Evolutionary conservation across 2,113 vertebrate genomes (phyloP), one percentile per base, ranked within the genome.

Genomic region (Nerophis ophidion): DNA sequence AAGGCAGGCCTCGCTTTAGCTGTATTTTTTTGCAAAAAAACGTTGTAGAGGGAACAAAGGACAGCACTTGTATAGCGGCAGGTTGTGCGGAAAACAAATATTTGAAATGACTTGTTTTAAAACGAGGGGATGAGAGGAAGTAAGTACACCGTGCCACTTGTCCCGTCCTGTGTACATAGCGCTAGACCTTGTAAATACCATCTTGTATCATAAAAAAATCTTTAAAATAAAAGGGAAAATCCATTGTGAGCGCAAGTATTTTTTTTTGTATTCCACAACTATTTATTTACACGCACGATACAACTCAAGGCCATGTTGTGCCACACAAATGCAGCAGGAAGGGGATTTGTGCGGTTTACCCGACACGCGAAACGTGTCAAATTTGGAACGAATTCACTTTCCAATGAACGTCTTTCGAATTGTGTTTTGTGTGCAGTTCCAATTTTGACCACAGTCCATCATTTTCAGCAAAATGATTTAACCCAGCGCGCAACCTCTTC

Each of bases 151-250:
- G 86, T 90, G 86, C 86, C 87, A 90, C 87, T 88, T 90, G 87
- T 89, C 87, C 87, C 73, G 87, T 88, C 88, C 88, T 90, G 78
- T 91, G 89, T 90, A 91, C 88, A 91, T 90, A 87, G 82, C 80
- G 84, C 74, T 86, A 85, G 83, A 89, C 76, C 75, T 57, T 91
- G 89, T 91, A 90, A 87, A 91, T 91, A 91, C 78, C 87, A 87
- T 89, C 86, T 89, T 91, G 88, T 91, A 90, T 89, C 88, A 90
- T 87, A 90, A 89, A 81, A 90, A 87, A 88, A 85, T 77, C 79
- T 90, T 90, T 90, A 86, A 89, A 91, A 89, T 89, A 88, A 90
- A 90, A 89, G 77, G 79, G 84, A 87, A 84, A 87, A 77, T 83
- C 76, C 71, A 84, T 84, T 86, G 82, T 85, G 82, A 82, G 79